Evolutionary conservation across 2,113 vertebrate species (phyloP).

Genomic region (Glaucidium brasilianum): DNA sequence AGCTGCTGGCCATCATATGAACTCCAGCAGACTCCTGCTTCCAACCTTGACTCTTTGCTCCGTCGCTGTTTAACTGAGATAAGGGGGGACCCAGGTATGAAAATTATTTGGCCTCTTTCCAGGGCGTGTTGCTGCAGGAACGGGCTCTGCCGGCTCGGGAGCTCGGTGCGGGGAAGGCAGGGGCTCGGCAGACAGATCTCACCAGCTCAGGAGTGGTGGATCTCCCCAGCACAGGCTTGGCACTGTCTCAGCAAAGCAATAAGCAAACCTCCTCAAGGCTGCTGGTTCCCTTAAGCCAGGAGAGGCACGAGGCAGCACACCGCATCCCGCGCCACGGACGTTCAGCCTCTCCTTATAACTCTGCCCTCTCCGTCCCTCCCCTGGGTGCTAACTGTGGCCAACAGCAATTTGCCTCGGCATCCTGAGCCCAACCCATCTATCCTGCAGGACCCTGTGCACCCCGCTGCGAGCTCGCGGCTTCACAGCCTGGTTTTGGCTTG

Average conservation of each 20-base stretch:
- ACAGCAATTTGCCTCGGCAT: background rate
- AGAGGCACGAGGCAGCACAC: rapidly evolving
- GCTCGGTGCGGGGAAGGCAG: background rate
- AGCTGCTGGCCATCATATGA: constrained; percentile 10
- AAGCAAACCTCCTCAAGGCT: background rate
- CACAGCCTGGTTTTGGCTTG: background rate
- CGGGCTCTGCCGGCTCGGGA: background rate
- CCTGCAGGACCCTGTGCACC: background rate
- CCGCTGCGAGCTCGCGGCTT: background rate
- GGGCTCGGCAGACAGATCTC: background rate
- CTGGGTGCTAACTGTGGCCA: background rate
- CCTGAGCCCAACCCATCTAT: background rate
- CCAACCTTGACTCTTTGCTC: constrained; percentile 45
- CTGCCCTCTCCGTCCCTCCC: rapidly evolving
- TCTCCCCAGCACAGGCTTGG: background rate
- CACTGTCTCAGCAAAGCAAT: background rate
- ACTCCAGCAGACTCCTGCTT: constrained; percentile 17
- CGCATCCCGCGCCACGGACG: background rate
- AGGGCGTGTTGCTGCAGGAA: constrained; percentile 54
- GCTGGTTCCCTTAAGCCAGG: background rate
- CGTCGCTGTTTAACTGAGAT: background rate
- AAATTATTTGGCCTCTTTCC: constrained; percentile 57
- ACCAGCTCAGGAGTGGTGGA: background rate
- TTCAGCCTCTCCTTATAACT: background rate
- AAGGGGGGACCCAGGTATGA: constrained; percentile 39